Percentiles rank a stretch among this genome's conserved stretches.
These are phyloP conservation scores for Turdus rufiventris DNA, from an alignment of 2,113 vertebrate species.

Conservation along the genomic window DNA sequence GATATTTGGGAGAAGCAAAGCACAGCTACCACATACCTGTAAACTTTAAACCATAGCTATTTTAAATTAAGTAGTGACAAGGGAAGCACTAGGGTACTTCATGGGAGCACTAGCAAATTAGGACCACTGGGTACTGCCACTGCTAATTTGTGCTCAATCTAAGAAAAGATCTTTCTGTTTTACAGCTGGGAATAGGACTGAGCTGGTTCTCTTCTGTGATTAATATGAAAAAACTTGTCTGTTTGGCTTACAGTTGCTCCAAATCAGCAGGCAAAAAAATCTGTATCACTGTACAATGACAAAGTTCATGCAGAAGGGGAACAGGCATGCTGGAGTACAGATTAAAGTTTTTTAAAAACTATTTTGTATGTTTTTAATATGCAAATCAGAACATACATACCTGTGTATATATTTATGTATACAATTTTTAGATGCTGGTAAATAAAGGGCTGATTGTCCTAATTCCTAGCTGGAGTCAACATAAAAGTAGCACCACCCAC, in stretches of 20 bases:
- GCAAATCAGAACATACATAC: neutral
- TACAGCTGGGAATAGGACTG: neutral
- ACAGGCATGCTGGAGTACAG: neutral
- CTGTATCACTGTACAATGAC: neutral
- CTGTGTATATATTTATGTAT: neutral
- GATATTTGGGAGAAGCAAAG: neutral
- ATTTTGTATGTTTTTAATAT: neutral
- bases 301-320: neutral
- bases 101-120: neutral
- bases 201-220: neutral
- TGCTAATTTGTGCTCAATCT: neutral
- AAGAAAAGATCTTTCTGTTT: neutral
- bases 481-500: neutral
- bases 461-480: neutral
- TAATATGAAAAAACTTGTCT: neutral
- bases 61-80: neutral
- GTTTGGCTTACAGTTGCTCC: neutral
- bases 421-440: neutral
- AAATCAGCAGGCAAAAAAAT: neutral
- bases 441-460: neutral
- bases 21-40: neutral
- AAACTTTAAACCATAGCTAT: neutral
- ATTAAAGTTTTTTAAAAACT: neutral
- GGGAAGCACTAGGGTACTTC: neutral
- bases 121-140: neutral